Percentiles rank a stretch among this genome's conserved stretches.
These are phyloP conservation scores for Cremastinae sp. DNA, from an alignment of 2,888 invertebrate species.

Conservation along the genomic window DNA sequence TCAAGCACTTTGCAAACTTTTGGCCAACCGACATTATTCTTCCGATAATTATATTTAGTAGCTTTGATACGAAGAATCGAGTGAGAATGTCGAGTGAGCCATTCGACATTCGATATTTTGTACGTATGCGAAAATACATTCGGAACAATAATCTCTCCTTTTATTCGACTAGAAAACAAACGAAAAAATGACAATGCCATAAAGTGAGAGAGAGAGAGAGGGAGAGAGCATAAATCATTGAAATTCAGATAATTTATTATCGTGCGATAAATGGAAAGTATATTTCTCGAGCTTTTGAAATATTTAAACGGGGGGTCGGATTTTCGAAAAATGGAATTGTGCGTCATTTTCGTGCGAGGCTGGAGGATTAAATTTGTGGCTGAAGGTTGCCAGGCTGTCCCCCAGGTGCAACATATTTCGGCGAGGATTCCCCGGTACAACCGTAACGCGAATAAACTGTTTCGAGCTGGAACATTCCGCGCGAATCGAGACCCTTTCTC, in stretches of 20 bases:
- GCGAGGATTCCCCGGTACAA: slow-evolving; percentile 52
- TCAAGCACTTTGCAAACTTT: not conserved
- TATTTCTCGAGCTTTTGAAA: slow-evolving; percentile 28
- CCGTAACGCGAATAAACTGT: slow-evolving; percentile 55
- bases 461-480: slow-evolving; percentile 53
- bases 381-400: slow-evolving; percentile 66
- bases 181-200: slow-evolving; percentile 9
- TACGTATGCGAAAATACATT: no score
- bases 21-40: not conserved
- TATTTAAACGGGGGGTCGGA: slow-evolving; percentile 34
- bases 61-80: no score
- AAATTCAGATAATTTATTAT: slow-evolving; percentile 41
- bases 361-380: slow-evolving; percentile 71
- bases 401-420: slow-evolving; percentile 73
- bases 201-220: slow-evolving; percentile 1
- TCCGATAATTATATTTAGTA: no score
- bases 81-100: no score
- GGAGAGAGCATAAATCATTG: slow-evolving; percentile 33
- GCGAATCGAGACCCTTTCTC: slow-evolving; percentile 27
- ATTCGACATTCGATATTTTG: no score
- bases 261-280: slow-evolving; percentile 46
- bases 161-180: not conserved
- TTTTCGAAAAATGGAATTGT: slow-evolving; percentile 1
- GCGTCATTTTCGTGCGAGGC: slow-evolving; percentile 6
- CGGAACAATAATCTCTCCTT: no score